These are phyloP conservation scores for Slavum lentiscoides DNA, from an alignment of 2,888 invertebrate species.

Conservation along the genomic window DNA sequence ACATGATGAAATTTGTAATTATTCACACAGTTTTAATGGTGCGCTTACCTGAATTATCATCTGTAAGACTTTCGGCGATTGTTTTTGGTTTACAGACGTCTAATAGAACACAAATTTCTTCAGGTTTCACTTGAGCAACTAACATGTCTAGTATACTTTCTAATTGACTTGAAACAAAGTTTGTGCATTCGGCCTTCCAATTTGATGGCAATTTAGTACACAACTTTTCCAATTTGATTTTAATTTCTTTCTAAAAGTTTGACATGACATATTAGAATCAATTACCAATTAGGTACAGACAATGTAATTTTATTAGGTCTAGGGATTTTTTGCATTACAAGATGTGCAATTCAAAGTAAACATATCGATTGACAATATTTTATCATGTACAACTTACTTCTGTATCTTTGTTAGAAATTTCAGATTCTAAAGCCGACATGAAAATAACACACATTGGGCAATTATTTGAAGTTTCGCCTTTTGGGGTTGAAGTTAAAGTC, in stretches of 20 bases:
- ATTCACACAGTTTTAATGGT: background rate
- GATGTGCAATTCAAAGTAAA: too few species aligned
- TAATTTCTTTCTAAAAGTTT: background rate
- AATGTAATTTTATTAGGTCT: too few species aligned
- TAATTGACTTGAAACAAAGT: conserved; percentile 77
- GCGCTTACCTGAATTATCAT: conserved; percentile 7
- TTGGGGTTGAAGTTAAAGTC: conserved; percentile 61
- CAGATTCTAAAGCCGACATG: conserved; percentile 73
- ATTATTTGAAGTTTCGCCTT: conserved; percentile 66
- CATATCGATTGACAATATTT: too few species aligned
- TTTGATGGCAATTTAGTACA: conserved; percentile 71
- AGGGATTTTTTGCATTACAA: too few species aligned
- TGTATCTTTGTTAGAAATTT: conserved; percentile 74
- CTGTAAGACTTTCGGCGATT: background rate
- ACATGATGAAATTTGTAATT: background rate
- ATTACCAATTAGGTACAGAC: too few species aligned
- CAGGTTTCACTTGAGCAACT: conserved; percentile 72
- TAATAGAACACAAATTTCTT: conserved; percentile 77
- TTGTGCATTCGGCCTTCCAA: conserved; percentile 70
- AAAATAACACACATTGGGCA: conserved; percentile 86
- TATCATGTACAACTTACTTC: conserved; percentile 64
- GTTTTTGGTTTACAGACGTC: conserved; percentile 67
- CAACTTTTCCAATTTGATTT: conserved; percentile 68
- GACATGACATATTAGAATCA: too few species aligned
- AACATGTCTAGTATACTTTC: conserved; percentile 78